Base-by-base conservation (phyloP, 2,797 vertebrate species). In the Trachops cirrhosus region DNA sequence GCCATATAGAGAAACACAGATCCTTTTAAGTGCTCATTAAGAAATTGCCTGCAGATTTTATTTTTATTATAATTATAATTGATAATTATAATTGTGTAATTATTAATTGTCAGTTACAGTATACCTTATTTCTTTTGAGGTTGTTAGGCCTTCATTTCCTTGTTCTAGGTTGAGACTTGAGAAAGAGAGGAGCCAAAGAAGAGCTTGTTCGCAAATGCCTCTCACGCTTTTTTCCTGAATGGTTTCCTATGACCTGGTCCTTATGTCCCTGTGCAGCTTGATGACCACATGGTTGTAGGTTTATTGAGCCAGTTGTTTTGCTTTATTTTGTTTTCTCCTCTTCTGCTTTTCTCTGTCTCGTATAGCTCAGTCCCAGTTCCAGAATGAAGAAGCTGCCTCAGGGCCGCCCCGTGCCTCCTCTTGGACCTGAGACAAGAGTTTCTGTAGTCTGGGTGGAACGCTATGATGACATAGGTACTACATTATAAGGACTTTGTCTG, bases 401-500 rank as follows among this genome's bases (percentile, higher is more conserved):
- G 74, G 99, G 99, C 96, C 99, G 99, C 90, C 99, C 99, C 64
- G 98, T 99, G 96, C 99, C 99, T 41, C 99, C 99, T 0, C 98
- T 99, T 94, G 99, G 99, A 94, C 99, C 99, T 84, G 99, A 99
- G 98, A 99, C 99, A 22, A 99, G 99, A 98, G 99, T 99, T 94
- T 99, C 99, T 64, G 99, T 99, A 73, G 99, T 99, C 75, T 99
- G 99, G 99, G 99, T 99, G 96, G 99, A 99, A 83, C 99, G 99
- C 95, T 99, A 99, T 24, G 99, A 99, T 97, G 99, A 99, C 96
- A 99, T 99, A 86, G 99, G 99, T 99, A 99, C 91, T 91, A 68
- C 0, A 95, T 97, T 0, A 95, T 97, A 16, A 71, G 52, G 34
- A 70, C 67, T 57, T 29, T 57, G 32, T 80, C 57, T 82, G 12